Percentiles rank a stretch among this genome's conserved stretches.
phyloP scores from a whole-genome alignment of 1,140 invertebrate species.

The Fopius arisanus region DNA sequence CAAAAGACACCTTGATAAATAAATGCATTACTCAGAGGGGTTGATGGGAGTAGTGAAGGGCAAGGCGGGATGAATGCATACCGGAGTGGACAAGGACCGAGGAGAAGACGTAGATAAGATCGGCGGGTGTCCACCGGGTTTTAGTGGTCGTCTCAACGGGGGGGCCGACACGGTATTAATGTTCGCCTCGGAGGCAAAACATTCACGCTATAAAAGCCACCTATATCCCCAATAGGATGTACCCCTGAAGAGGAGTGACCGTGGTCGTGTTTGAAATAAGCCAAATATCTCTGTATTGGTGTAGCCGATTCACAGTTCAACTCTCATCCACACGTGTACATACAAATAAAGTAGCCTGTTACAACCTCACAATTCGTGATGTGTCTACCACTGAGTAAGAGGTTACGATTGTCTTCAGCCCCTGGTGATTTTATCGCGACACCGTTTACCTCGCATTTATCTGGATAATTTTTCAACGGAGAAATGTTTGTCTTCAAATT shows the following conservation, averaged over 20 bases:
- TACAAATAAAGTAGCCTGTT: background rate
- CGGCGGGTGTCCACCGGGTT: slow-evolving; percentile 48
- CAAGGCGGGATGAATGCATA: slow-evolving; percentile 41
- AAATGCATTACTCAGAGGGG: slow-evolving; percentile 46
- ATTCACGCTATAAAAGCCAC: slow-evolving; percentile 42
- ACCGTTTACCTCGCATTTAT: background rate
- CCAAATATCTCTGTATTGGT: background rate
- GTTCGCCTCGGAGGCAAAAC: slow-evolving; percentile 61
- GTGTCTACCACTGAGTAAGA: slow-evolving; percentile 11
- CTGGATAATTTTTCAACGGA: background rate
- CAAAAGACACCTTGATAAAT: slow-evolving; percentile 47
- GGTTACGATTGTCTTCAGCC: slow-evolving; percentile 20
- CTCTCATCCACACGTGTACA: background rate
- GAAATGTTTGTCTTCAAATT: too few relatives aligned
- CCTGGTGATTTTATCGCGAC: background rate
- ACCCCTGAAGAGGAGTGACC: slow-evolving; percentile 5
- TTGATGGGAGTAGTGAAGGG: slow-evolving; percentile 15
- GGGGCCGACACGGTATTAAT: slow-evolving; percentile 55
- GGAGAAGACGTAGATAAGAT: slow-evolving; percentile 45
- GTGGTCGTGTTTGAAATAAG: background rate
- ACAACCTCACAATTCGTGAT: background rate
- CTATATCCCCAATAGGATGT: slow-evolving; percentile 6
- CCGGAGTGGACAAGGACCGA: slow-evolving; percentile 33
- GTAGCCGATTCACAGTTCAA: background rate
- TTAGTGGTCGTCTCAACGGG: slow-evolving; percentile 44